Conservation (phyloP, 2,888 invertebrate genomes). For the Tridacna gigas region DNA sequence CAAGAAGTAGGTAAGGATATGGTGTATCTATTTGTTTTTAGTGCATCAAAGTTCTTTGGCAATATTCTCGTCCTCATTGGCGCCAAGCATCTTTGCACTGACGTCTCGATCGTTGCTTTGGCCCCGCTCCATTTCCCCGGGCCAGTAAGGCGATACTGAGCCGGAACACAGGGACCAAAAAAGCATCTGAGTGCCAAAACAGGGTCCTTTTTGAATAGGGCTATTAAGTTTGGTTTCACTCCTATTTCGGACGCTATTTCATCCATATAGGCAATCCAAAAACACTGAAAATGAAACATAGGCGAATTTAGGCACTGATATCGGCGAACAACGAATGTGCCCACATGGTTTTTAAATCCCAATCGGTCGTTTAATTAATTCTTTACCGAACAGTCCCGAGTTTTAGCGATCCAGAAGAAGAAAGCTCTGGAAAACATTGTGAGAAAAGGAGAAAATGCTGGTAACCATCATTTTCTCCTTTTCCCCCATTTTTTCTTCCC, state of each 20-base stretch:
- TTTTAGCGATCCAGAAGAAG: too few relatives aligned
- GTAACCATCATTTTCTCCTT: too few relatives aligned
- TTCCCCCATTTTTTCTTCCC: too few relatives aligned
- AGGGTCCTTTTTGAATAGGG: conserved; percentile 73
- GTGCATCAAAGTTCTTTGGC: conserved; percentile 54
- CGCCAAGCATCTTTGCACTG: conserved; percentile 57
- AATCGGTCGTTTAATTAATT: too few relatives aligned
- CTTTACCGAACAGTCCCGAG: too few relatives aligned
- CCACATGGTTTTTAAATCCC: too few relatives aligned
- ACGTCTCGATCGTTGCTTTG: conserved; percentile 62
- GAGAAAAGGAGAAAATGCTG: too few relatives aligned
- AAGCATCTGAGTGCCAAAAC: conserved; percentile 77
- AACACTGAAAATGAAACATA: conserved; percentile 81
- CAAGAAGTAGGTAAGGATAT: background rate
- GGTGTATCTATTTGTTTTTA: background rate
- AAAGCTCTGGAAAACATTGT: too few relatives aligned
- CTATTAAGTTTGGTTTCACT: conserved; percentile 74
- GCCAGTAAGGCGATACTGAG: conserved; percentile 81
- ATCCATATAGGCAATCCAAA: conserved; percentile 83
- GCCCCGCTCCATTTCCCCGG: conserved; percentile 77
- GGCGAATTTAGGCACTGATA: too few relatives aligned
- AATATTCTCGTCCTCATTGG: conserved; percentile 61
- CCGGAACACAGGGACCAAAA: conserved; percentile 81
- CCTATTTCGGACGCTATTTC: conserved; percentile 79
- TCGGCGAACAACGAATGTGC: too few relatives aligned